Percentiles rank a stretch among this genome's conserved stretches.
These are phyloP conservation scores for Pseudomyrmex dendroicus DNA, from an alignment of 1,140 invertebrate genomes.

Conservation along the genomic window DNA sequence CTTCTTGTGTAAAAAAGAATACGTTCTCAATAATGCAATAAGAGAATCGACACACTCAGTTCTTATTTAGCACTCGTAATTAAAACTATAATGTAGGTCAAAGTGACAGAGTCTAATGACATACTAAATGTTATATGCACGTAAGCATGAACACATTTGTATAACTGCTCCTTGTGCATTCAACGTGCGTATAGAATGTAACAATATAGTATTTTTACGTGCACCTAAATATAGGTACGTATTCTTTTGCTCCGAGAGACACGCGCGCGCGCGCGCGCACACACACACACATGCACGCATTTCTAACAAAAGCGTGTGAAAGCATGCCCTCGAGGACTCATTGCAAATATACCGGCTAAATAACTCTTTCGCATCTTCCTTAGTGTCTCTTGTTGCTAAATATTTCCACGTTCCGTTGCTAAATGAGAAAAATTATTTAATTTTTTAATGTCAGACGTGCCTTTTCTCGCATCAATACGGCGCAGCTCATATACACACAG, in stretches of 20 bases:
- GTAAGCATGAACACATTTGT: background rate
- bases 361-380: conserved; percentile 30
- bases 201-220: conserved; percentile 2
- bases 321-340: conserved; percentile 64
- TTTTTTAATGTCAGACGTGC: background rate
- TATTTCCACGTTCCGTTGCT: conserved; percentile 19
- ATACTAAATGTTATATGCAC: background rate
- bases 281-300: conserved; percentile 2
- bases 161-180: background rate
- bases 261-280: background rate
- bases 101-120: conserved; percentile 27
- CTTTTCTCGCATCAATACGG: background rate
- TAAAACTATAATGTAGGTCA: conserved; percentile 59
- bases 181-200: background rate
- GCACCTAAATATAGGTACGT: background rate
- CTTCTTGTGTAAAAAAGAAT: conserved; percentile 34
- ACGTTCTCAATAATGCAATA: conserved; percentile 36
- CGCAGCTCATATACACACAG: too few relatives aligned
- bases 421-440: conserved; percentile 43
- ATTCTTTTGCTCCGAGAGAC: background rate
- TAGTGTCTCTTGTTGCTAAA: background rate
- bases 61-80: conserved; percentile 45
- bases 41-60: conserved; percentile 29
- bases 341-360: conserved; percentile 49
- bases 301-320: conserved; percentile 4